These are phyloP conservation scores for Phoxinus dragarum DNA, from an alignment of 2,797 vertebrate species.

Conservation along the genomic window DNA sequence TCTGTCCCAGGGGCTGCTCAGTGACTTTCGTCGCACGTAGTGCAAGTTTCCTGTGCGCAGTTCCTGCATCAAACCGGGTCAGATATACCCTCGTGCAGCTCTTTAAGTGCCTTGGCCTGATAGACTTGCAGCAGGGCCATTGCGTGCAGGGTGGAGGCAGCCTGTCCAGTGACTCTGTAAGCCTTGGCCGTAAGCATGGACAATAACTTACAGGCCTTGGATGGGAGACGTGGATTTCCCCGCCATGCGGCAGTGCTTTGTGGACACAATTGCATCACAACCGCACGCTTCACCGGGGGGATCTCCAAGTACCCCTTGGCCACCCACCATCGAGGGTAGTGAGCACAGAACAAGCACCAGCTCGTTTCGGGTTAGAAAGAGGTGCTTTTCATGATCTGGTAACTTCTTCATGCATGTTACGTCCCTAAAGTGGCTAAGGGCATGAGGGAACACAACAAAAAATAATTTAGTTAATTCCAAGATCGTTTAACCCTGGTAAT, in stretches of 20 bases:
- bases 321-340: not conserved
- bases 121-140: no score
- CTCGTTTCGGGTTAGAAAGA: not conserved
- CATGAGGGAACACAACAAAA: no score
- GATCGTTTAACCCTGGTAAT: no score
- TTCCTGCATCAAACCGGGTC: not conserved
- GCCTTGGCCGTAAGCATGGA: not conserved
- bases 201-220: not conserved
- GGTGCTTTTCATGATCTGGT: not conserved
- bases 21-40: no score
- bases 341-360: not conserved
- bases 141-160: no score
- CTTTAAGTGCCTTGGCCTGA: not conserved
- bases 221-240: not conserved
- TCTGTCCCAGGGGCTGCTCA: no score
- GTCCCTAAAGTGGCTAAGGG: no score
- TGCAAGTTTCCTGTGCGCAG: no score
- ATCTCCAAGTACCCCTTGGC: not conserved
- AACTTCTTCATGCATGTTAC: not conserved
- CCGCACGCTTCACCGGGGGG: fast-evolving
- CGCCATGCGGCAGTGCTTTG: not conserved
- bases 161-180: not conserved
- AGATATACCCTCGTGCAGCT: not conserved
- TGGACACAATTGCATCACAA: not conserved
- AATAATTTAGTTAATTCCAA: no score